Conservation (phyloP, 2,888 invertebrate genomes). For the Drosophila ezoana region DNA sequence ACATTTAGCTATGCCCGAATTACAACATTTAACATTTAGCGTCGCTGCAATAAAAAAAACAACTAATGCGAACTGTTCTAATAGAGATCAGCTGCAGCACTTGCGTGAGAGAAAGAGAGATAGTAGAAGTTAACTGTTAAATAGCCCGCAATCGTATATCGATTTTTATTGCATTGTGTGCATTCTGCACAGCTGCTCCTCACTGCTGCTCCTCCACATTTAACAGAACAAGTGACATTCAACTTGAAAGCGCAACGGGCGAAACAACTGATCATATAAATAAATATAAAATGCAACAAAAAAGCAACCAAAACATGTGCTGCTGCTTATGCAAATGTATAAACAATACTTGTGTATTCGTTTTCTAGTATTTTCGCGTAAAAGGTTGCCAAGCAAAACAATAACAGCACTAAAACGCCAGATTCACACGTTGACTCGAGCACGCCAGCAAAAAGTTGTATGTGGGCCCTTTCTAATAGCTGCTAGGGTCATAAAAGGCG, state of each 20-base stretch:
- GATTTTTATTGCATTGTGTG: slow-evolving; percentile 16
- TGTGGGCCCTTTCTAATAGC: slow-evolving; percentile 2
- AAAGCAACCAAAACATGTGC: slow-evolving; percentile 3
- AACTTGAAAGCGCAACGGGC: slow-evolving; percentile 33
- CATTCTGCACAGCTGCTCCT: slow-evolving; percentile 10
- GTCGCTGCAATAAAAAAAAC: slow-evolving; percentile 3
- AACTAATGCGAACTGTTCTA: not conserved
- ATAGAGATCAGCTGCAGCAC: slow-evolving; percentile 26
- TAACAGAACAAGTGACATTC: slow-evolving; percentile 44
- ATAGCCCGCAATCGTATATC: slow-evolving; percentile 30
- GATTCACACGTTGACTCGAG: slow-evolving; percentile 20
- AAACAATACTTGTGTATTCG: slow-evolving; percentile 18
- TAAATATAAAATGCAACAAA: not conserved
- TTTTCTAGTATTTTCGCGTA: not conserved
- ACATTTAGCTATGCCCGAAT: slow-evolving; percentile 23
- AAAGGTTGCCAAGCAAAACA: slow-evolving; percentile 42
- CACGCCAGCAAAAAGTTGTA: slow-evolving; percentile 5
- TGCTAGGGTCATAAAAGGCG: not conserved
- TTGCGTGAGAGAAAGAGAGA: not conserved
- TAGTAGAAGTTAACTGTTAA: slow-evolving; percentile 4
- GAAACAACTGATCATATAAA: slow-evolving; percentile 19
- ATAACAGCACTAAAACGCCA: slow-evolving; percentile 9
- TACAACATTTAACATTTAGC: slow-evolving; percentile 35
- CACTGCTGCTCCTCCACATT: slow-evolving; percentile 10
- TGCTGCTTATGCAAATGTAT: slow-evolving; percentile 29